Percentiles rank a stretch among this genome's conserved stretches.
Evolutionary conservation across 2,797 vertebrate genomes (phyloP).

Genomic region (Tokudaia tokunoshimensis): DNA sequence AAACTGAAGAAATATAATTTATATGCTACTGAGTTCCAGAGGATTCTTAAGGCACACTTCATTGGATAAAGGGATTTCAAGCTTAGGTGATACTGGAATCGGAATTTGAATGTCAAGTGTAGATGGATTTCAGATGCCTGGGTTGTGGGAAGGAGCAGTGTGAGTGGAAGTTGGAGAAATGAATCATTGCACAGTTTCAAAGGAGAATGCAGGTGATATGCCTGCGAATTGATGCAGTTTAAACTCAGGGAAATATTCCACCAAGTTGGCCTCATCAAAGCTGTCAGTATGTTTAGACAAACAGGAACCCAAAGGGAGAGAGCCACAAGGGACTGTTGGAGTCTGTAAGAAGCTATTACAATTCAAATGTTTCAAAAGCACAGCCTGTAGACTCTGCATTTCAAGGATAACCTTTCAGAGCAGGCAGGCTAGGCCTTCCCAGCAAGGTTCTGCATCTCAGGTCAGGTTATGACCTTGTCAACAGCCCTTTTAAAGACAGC

Average conservation of each 20-base stretch:
- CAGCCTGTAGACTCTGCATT: not conserved
- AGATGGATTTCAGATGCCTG: not conserved
- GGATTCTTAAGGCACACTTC: not conserved
- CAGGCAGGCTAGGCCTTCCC: not conserved
- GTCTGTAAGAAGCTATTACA: not conserved
- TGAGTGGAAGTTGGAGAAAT: not conserved
- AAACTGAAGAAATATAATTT: not conserved
- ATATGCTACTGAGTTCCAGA: not conserved
- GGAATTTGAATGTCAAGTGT: not conserved
- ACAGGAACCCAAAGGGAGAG: too few species aligned
- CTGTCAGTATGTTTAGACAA: not conserved
- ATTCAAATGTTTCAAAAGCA: not conserved
- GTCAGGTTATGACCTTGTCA: not conserved
- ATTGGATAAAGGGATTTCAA: not conserved
- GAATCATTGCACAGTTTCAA: not conserved
- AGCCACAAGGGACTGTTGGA: not conserved
- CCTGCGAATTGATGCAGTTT: not conserved
- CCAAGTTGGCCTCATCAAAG: not conserved
- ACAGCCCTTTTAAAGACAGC: rapidly evolving
- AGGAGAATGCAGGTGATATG: not conserved
- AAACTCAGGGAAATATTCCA: not conserved
- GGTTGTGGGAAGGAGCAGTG: not conserved
- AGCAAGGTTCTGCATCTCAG: not conserved
- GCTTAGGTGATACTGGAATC: not conserved
- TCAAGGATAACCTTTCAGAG: not conserved